Evolutionary conservation across 2,888 invertebrate genomes (phyloP).

Genomic region (Strigamia transsilvanica): DNA sequence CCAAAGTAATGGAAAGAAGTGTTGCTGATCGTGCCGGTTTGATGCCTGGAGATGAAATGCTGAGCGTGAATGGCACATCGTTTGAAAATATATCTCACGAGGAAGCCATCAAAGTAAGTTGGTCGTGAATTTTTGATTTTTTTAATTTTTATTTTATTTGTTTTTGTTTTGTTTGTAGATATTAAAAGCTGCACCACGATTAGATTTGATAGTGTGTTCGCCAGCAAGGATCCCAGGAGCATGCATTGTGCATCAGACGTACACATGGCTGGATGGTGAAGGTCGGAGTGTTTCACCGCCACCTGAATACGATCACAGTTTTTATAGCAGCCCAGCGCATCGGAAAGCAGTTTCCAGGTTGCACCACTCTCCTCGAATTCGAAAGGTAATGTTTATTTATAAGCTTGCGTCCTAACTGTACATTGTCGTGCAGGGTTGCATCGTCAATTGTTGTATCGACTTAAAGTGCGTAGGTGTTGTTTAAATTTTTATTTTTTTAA

Average conservation of each 20-base stretch:
- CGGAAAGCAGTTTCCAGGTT: slow-evolving; percentile 53
- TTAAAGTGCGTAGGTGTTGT: background rate
- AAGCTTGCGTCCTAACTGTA: background rate
- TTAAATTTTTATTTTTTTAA: too few relatives aligned
- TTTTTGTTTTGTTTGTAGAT: slow-evolving; percentile 59
- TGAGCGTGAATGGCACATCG: slow-evolving; percentile 93
- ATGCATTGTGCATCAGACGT: slow-evolving; percentile 76
- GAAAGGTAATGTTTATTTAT: slow-evolving; percentile 51
- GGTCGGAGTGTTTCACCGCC: slow-evolving; percentile 88
- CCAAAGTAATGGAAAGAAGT: slow-evolving; percentile 87
- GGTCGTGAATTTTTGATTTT: background rate
- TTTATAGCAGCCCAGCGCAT: slow-evolving; percentile 55
- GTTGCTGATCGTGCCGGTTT: slow-evolving; percentile 88
- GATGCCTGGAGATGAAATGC: slow-evolving; percentile 90
- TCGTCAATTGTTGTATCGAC: background rate
- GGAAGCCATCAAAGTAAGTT: slow-evolving; percentile 85
- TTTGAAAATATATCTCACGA: slow-evolving; percentile 92
- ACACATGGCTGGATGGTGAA: slow-evolving; percentile 93
- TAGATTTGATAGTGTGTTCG: slow-evolving; percentile 61
- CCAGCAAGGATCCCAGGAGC: slow-evolving; percentile 62
- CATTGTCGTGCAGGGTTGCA: background rate
- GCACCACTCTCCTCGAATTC: slow-evolving; percentile 38
- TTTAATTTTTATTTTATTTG: background rate
- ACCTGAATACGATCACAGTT: slow-evolving; percentile 72
- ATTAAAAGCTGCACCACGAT: slow-evolving; percentile 59